Base-by-base conservation (phyloP, 2,888 invertebrate species). In the Diabrotica balteata region DNA sequence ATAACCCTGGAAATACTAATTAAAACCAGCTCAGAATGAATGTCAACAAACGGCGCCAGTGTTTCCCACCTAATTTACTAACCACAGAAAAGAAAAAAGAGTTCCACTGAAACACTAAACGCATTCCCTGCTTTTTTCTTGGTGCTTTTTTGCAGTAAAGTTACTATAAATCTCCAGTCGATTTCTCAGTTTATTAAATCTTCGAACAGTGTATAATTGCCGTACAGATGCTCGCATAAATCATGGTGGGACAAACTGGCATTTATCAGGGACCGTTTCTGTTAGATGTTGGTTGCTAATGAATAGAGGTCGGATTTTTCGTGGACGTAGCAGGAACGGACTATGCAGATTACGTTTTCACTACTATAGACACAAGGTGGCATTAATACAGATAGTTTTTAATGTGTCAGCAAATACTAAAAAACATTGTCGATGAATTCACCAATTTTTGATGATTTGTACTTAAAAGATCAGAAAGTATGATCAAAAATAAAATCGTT, bases 121-220 rank as follows among this genome's bases (percentile, higher is more conserved):
- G 73, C 78, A 76, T 78, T 78, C 77, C 71, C 47, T 22, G 42
- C 55, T 49, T 62, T 69, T 32, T 32, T 32, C 32, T 32, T 32
- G 32, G 32, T 32, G 32, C 32, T 66, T 71, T 69, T 66, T 58
- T 55, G 63, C 60, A 42, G 51, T 51, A 52, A 59, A 54, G 10
- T 54, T 10, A 8, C 69, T 70, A 80, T 82, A 82, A 82, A 82
- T 82, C 80, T 80, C 77, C 66, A 72, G 79, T 77, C 80, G 81
- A 82, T 82, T 82, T 81, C 81, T 82, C 81, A 81, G 81, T 81
- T 82, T 82, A 82, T 82, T 82, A 82, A 82, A 82, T 81, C 81
- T 81, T 80, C 77, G 79, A 80, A 77, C 76, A 75, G 80, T 81
- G 81, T 80, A 82, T 82, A 82, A 82, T 82, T 82, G 81, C 82